Base-by-base conservation (phyloP, 2,888 invertebrate genomes). In the Agrochola lota region DNA sequence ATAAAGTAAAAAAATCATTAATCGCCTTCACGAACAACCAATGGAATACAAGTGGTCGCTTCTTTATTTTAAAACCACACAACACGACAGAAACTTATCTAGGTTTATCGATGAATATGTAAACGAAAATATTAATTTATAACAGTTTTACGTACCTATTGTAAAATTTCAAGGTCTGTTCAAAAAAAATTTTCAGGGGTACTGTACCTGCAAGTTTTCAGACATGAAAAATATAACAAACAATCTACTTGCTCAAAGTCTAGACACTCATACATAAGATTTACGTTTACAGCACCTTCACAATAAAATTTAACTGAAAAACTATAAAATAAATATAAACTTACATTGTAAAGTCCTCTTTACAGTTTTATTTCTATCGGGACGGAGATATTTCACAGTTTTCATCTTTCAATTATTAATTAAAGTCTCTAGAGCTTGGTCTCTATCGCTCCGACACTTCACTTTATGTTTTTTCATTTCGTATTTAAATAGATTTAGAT, bases 381-480 rank as follows among this genome's bases (percentile, higher is more conserved):
- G 1, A 66, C 12, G 43, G 60, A 69, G 66, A 76, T 87, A 84
- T 88, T 85, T 86, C 86, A 84, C 79, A 85, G 81, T 81, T 85
- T 85, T 87, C 87, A 84, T 84, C 78, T 84, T 87, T 80, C 89
- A 89, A 84, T 89, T 88, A 87, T 87, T 87, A 89, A 88, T 87
- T 87, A 85, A 87, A 85, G 52, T 78, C 79, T 57, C 52, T 6
- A 23, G 66, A 64, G 71, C 62, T 46, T 40, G 59, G 49, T 59
- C 35, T 81, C 52, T 66, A 72, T 77, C 59, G n/a, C 35, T n/a
- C 52, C 17, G 26, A 66, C 57, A 81, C 49, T 59, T 74, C 26
- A 26, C 64, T 67, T 71, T 66, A 49, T 67, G 8, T 49, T 52
- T 80, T 84, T 77, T 69, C 17, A 66, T 63, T 75, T 71, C 26